These are phyloP conservation scores for Setipinna tenuifilis DNA, from an alignment of 2,797 vertebrate species.

Conservation along the genomic window DNA sequence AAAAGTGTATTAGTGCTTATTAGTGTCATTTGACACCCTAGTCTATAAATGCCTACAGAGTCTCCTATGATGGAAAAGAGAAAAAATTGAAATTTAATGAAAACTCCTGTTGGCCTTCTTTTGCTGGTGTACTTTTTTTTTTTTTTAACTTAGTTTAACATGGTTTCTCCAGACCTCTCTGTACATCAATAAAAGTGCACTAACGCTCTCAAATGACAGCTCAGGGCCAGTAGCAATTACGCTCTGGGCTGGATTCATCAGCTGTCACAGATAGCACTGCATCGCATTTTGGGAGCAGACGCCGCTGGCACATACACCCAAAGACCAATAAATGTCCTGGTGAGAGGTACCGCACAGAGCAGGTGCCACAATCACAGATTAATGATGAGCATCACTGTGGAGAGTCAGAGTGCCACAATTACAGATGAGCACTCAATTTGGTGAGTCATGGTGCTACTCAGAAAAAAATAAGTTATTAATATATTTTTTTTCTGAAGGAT, in stretches of 20 bases:
- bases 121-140: neutral
- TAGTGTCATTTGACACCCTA: neutral
- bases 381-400: no score
- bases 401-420: no score
- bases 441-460: no score
- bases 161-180: neutral
- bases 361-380: no score
- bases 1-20: neutral
- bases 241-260: neutral
- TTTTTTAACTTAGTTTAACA: neutral
- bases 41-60: neutral
- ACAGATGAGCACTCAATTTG: no score
- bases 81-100: neutral
- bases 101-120: neutral
- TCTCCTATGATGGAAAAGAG: constrained; percentile 10
- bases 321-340: no score
- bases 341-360: no score
- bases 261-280: neutral
- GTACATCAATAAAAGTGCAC: neutral
- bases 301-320: no score
- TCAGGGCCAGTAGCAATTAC: neutral
- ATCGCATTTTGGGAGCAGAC: neutral
- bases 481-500: no score
- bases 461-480: no score
- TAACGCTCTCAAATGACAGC: neutral